Evolutionary conservation across 2,113 vertebrate genomes (phyloP).

Genomic region (Mellivora capensis): DNA sequence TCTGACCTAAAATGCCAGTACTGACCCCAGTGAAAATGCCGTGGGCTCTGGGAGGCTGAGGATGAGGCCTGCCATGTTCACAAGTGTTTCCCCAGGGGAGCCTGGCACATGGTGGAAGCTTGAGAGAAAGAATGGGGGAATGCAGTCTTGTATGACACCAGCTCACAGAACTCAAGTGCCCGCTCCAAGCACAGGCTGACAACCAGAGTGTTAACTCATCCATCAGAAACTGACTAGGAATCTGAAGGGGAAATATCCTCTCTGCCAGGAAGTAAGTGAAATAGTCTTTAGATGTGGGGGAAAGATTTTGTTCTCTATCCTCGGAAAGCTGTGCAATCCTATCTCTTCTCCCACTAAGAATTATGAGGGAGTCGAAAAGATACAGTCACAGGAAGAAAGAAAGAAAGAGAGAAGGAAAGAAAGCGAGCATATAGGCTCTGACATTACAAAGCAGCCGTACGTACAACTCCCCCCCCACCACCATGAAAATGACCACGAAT

Average conservation of each 20-base stretch:
- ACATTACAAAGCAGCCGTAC: neutral
- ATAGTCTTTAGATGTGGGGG: neutral
- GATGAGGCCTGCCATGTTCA: neutral
- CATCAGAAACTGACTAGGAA: neutral
- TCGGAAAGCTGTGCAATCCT: neutral
- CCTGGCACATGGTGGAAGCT: neutral
- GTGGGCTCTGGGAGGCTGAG: neutral
- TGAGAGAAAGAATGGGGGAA: neutral
- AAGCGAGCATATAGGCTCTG: neutral
- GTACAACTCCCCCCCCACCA: neutral
- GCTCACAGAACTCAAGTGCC: neutral
- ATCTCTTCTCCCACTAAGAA: neutral
- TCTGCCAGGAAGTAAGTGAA: neutral
- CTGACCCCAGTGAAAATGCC: neutral
- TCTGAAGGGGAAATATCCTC: neutral
- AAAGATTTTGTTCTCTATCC: neutral
- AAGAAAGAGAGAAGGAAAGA: neutral
- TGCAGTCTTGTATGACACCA: fast-evolving
- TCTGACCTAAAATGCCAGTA: neutral
- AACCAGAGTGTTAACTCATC: neutral
- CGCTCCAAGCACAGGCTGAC: neutral
- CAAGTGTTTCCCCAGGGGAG: neutral
- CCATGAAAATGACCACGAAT: neutral
- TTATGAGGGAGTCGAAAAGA: neutral
- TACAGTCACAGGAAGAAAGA: neutral